These are phyloP conservation scores for Branchipolynoe longqiensis DNA, from an alignment of 2,888 invertebrate genomes.

Conservation along the genomic window DNA sequence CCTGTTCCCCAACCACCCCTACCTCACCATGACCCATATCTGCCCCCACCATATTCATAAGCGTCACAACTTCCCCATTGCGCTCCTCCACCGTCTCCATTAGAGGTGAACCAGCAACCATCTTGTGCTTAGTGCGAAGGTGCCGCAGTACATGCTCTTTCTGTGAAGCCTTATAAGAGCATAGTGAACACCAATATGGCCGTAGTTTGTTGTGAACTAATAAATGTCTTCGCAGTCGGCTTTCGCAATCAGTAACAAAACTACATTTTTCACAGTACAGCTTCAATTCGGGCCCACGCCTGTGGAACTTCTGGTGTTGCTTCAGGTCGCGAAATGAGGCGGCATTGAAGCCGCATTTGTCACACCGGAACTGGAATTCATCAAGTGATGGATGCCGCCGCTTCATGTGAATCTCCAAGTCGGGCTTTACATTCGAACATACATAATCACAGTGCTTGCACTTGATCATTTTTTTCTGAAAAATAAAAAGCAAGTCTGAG, in stretches of 20 bases:
- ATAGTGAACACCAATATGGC: slow-evolving; percentile 78
- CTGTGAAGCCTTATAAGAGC: slow-evolving; percentile 77
- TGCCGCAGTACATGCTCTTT: slow-evolving; percentile 76
- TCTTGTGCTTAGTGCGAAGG: slow-evolving; percentile 75
- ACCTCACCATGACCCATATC: too few species aligned
- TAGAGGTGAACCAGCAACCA: slow-evolving; percentile 58
- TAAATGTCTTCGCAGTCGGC: slow-evolving; percentile 78
- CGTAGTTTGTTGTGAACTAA: slow-evolving; percentile 77
- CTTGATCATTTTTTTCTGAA: slow-evolving; percentile 77
- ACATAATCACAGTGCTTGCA: slow-evolving; percentile 79
- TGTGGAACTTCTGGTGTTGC: slow-evolving; percentile 80
- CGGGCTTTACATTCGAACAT: slow-evolving; percentile 79
- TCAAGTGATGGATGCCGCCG: slow-evolving; percentile 71
- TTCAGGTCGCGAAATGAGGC: slow-evolving; percentile 76
- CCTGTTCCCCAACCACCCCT: too few species aligned
- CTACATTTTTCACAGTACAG: slow-evolving; percentile 79
- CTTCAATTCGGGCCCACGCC: slow-evolving; percentile 78
- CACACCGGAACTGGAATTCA: slow-evolving; percentile 74
- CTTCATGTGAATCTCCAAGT: slow-evolving; percentile 78
- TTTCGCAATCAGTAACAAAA: slow-evolving; percentile 80
- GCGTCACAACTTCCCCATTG: not conserved
- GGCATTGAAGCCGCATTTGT: slow-evolving; percentile 74
- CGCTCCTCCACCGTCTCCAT: not conserved
- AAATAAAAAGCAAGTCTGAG: not conserved
- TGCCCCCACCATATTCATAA: too few species aligned